These are phyloP conservation scores for Podabrus alpinus DNA, from an alignment of 2,888 invertebrate species.

Conservation along the genomic window DNA sequence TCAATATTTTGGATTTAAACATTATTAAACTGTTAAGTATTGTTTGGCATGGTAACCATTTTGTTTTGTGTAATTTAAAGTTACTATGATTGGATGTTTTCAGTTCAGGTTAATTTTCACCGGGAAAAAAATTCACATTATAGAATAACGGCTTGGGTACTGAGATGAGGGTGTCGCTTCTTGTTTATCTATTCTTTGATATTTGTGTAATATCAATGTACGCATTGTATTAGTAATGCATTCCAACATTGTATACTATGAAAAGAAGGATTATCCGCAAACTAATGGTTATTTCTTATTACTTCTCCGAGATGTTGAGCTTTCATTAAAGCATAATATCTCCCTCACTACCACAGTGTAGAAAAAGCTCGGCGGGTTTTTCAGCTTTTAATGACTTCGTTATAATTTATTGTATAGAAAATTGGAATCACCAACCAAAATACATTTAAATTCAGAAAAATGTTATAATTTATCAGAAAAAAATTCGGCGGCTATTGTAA, in stretches of 20 bases:
- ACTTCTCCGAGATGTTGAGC: not conserved
- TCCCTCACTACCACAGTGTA: not conserved
- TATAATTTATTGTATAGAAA: no score
- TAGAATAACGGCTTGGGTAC: not conserved
- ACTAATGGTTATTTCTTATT: not conserved
- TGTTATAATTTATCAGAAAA: no score
- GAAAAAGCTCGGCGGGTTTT: not conserved
- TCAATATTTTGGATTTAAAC: not conserved
- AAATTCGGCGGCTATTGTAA: no score
- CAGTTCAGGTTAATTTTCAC: not conserved
- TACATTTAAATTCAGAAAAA: no score
- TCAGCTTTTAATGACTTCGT: not conserved
- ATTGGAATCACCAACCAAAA: no score
- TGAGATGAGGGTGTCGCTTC: not conserved
- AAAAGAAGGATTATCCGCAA: not conserved
- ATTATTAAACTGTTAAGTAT: not conserved
- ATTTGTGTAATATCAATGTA: not conserved
- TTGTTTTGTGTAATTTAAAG: no score
- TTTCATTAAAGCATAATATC: not conserved
- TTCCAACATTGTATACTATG: not conserved
- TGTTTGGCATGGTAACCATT: not conserved
- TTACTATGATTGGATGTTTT: not conserved
- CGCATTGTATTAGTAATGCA: not conserved
- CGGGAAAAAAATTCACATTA: not conserved
- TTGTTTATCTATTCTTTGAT: not conserved